Evolutionary conservation across 2,888 invertebrate genomes (phyloP).

Genomic region (Pristionchus fissidentatus): DNA sequence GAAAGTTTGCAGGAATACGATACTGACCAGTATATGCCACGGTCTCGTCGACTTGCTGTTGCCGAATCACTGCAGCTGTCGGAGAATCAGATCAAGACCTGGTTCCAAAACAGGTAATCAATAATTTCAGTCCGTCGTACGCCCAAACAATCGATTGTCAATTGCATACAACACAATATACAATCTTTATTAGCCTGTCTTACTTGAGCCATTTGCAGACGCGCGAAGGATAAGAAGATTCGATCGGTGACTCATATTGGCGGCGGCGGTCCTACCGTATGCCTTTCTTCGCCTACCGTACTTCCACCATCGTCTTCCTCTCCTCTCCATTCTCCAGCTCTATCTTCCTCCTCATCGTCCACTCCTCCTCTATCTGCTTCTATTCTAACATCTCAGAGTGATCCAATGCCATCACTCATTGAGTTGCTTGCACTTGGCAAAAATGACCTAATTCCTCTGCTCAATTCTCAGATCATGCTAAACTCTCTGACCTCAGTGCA

Average conservation of each 20-base stretch:
- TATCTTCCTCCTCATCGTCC: conserved; percentile 30
- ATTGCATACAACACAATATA: neutral
- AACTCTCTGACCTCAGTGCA: neutral
- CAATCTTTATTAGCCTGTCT: neutral
- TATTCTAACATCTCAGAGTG: neutral
- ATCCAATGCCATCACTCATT: neutral
- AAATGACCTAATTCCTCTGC: neutral
- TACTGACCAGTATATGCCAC: conserved; percentile 64
- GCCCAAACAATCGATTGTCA: neutral
- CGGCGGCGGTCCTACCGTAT: neutral
- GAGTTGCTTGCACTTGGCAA: conserved; percentile 36
- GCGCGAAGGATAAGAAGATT: conserved; percentile 63
- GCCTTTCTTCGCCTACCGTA: neutral
- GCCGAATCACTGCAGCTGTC: conserved; percentile 59
- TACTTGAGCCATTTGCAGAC: conserved; percentile 1
- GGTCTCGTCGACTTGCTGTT: conserved; percentile 60
- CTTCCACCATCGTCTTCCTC: neutral
- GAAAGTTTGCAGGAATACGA: conserved; percentile 60
- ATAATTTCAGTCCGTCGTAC: neutral
- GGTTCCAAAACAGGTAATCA: conserved; percentile 63
- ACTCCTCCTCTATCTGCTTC: neutral
- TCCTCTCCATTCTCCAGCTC: neutral
- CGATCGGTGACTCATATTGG: conserved; percentile 41
- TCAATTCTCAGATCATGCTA: neutral
- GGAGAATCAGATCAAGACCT: conserved; percentile 68